Evolutionary conservation across 23 tunicate species (phyloP).

Genomic region (Styela clava): DNA sequence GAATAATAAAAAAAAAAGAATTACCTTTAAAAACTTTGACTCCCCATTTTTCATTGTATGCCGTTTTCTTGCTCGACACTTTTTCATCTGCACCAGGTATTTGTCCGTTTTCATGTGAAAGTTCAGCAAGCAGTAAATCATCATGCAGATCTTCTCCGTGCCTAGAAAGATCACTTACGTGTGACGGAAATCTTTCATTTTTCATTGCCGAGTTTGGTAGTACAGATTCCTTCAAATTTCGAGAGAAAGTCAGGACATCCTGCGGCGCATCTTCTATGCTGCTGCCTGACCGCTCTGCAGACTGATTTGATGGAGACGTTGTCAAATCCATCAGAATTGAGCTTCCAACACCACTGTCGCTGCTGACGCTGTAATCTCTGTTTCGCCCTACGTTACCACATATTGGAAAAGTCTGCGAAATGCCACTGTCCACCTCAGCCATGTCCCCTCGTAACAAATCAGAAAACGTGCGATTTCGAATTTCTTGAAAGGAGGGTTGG

Average conservation of each 20-base stretch:
- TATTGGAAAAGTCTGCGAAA: not conserved
- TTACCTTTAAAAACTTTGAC: slow-evolving; percentile 96
- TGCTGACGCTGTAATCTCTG: slow-evolving; percentile 46
- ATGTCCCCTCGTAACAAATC: not conserved
- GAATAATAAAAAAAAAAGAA: too few relatives aligned
- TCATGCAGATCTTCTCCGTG: not conserved
- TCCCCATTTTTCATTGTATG: slow-evolving; percentile 99
- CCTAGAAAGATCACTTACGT: not conserved
- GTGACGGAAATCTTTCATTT: not conserved
- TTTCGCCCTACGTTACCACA: not conserved
- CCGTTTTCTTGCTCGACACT: slow-evolving; percentile 82
- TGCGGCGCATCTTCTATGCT: not conserved
- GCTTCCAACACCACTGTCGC: slow-evolving; percentile 58
- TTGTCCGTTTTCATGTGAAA: not conserved
- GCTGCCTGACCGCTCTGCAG: not conserved
- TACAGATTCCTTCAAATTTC: not conserved
- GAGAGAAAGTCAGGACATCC: not conserved
- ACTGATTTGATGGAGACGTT: not conserved
- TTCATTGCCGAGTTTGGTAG: not conserved
- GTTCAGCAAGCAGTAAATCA: not conserved
- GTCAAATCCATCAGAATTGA: slow-evolving; percentile 22
- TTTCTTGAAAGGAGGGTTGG: not conserved
- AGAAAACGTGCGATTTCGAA: slow-evolving; percentile 6
- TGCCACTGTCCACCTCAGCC: not conserved
- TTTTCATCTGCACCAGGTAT: slow-evolving; percentile 5